Base-by-base conservation (phyloP, 2,888 invertebrate species). In the Thelaira solivaga region DNA sequence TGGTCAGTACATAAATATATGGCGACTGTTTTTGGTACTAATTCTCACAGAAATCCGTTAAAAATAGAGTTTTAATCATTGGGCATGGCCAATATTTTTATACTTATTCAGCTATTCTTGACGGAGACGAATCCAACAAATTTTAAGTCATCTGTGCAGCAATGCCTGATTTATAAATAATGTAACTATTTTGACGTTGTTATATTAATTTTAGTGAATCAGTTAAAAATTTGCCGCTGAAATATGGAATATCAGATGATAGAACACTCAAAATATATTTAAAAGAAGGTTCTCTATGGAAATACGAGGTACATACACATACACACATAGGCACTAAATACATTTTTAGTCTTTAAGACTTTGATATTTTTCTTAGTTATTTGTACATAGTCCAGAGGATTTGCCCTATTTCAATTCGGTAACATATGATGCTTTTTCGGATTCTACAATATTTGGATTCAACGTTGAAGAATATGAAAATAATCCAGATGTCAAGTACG, bases 341-440 rank as follows among this genome's bases (percentile, higher is more conserved):
- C n/a, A n/a, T n/a, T n/a, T n/a, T n/a, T n/a, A n/a, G n/a, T n/a
- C n/a, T n/a, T n/a, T n/a, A n/a, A n/a, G n/a, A n/a, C n/a, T n/a
- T n/a, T n/a, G n/a, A 16, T 1, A 7, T 51, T 26, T 10, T 18
- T 41, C 20, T 62, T 10, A 86, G 86, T 57, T 87, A 51, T 87
- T 82, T 65, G 80, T 87, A 6, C 85, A 86, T 43, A 86, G 87
- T 71, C 86, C 87, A 0, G 87, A 86, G 34, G 86, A 87, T 72
- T 79, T 86, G 22, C 87, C 87, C 0, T 84, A 85, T 72, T 86
- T 86, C 20, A 86, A 84, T 81, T 82, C 83, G 1, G 55, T 83
- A 3, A 79, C 81, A 2, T 83, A 82, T 36, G 76, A 80, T 2
- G 34, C 83, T 1, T 81, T 82, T 61, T 67, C 71, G 4, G 81